These are phyloP conservation scores for Melanogrammus aeglefinus DNA, from an alignment of 2,797 vertebrate genomes.

Conservation along the genomic window DNA sequence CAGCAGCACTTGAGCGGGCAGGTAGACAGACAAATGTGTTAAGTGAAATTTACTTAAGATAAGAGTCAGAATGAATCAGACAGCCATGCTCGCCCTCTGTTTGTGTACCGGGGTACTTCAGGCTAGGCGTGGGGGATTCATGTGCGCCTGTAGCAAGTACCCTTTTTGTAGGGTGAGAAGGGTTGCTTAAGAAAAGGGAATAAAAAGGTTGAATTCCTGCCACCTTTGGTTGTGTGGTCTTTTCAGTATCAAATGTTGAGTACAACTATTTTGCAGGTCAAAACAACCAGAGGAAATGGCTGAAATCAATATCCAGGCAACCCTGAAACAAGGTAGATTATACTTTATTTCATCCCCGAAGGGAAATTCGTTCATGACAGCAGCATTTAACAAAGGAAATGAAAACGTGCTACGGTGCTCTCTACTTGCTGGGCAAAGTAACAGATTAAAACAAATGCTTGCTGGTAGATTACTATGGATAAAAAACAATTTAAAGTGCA, in stretches of 20 bases:
- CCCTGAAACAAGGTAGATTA: background rate
- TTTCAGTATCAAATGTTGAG: background rate
- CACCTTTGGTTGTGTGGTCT: background rate
- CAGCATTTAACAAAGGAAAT: no score
- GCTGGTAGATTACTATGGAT: no score
- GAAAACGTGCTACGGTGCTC: no score
- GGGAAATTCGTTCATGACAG: no score
- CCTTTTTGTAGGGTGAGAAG: background rate
- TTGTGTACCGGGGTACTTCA: conserved; percentile 18
- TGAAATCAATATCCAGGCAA: background rate
- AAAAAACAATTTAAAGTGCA: no score
- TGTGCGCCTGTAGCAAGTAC: background rate
- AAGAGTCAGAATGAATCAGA: conserved; percentile 32
- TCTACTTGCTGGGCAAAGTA: no score
- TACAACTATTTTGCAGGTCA: background rate
- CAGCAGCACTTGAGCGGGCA: conserved; percentile 28
- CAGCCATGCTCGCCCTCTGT: conserved; percentile 21
- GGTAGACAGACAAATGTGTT: conserved; percentile 38
- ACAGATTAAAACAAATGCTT: no score
- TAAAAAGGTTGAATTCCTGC: background rate
- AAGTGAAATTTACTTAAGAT: conserved; percentile 50
- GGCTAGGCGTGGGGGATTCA: conserved; percentile 10
- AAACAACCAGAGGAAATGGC: background rate
- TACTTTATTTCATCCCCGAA: no score
- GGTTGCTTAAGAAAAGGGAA: background rate